These are phyloP conservation scores for Chroicocephalus ridibundus DNA, from an alignment of 2,113 vertebrate genomes.

Conservation along the genomic window DNA sequence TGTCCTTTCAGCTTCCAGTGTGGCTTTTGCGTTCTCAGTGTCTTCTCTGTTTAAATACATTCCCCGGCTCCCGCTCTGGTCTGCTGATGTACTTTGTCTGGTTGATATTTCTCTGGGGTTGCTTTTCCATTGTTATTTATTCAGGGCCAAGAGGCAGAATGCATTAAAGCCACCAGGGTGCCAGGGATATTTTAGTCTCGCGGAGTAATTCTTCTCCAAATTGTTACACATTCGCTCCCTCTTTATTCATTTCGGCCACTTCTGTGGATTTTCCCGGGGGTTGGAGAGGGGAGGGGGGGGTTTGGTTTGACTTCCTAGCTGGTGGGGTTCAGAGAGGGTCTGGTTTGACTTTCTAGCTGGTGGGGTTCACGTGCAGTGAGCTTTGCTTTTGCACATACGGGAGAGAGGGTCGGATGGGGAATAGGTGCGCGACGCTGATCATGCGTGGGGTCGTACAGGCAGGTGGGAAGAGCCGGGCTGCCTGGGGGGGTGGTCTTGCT, in stretches of 20 bases:
- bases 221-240: not conserved
- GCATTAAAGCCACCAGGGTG: constrained; percentile 13
- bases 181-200: constrained; percentile 7
- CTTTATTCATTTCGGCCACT: not conserved
- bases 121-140: constrained; percentile 38
- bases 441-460: fast-evolving
- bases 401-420: fast-evolving
- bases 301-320: not conserved
- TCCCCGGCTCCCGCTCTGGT: constrained; percentile 37
- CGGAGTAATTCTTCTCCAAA: not conserved
- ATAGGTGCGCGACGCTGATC: fast-evolving
- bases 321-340: not conserved
- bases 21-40: constrained; percentile 34
- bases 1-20: not conserved
- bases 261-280: not conserved
- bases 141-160: constrained; percentile 49
- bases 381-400: fast-evolving
- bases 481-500: not conserved
- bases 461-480: not conserved
- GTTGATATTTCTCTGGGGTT: constrained; percentile 54
- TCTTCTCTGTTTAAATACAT: constrained; percentile 28
- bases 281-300: fast-evolving
- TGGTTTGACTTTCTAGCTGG: not conserved
- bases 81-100: constrained; percentile 49
- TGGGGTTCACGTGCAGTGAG: not conserved